phyloP scores from a whole-genome alignment of 2,113 vertebrate genomes.

The Perccottus glenii region DNA sequence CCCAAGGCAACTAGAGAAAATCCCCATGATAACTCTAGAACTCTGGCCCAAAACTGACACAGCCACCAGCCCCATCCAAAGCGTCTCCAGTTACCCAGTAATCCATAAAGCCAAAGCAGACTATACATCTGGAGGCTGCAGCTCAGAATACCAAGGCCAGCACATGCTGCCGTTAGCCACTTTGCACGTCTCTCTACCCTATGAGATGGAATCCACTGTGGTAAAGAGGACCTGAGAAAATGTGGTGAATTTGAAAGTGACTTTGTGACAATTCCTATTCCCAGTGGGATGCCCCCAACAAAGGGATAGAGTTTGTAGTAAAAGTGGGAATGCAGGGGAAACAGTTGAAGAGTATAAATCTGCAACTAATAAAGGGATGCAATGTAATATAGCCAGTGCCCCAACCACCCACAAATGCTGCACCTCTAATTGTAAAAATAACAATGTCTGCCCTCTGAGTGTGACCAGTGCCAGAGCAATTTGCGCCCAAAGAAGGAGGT shows the following conservation, averaged over 20 bases:
- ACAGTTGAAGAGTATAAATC: conserved; percentile 78
- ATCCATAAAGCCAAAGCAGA: conserved; percentile 86
- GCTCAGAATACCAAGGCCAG: conserved; percentile 79
- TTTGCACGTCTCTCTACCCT: conserved; percentile 41
- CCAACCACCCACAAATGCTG: conserved; percentile 76
- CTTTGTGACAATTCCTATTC: conserved; percentile 78
- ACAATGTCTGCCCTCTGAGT: conserved; percentile 70
- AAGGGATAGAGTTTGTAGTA: conserved; percentile 83
- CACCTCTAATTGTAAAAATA: conserved; percentile 72
- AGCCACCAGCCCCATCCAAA: conserved; percentile 89
- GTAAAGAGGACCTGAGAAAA: conserved; percentile 42
- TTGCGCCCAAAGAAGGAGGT: conserved; percentile 82
- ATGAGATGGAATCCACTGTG: conserved; percentile 51
- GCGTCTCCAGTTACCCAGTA: conserved; percentile 77
- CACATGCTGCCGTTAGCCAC: conserved; percentile 64
- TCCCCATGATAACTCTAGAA: conserved; percentile 82
- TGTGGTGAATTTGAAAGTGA: conserved; percentile 71
- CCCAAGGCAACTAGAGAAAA: conserved; percentile 79
- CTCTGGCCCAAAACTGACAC: conserved; percentile 86
- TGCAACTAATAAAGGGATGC: conserved; percentile 64
- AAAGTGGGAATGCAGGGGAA: conserved; percentile 71
- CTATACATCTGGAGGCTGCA: conserved; percentile 85
- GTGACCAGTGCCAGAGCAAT: conserved; percentile 79
- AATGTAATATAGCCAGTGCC: conserved; percentile 66
- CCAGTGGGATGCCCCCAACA: conserved; percentile 78